Evolutionary conservation across 2,797 vertebrate species (phyloP), one percentile per base, ranked within the genome.

Genomic region (Peromyscus aztecus): DNA sequence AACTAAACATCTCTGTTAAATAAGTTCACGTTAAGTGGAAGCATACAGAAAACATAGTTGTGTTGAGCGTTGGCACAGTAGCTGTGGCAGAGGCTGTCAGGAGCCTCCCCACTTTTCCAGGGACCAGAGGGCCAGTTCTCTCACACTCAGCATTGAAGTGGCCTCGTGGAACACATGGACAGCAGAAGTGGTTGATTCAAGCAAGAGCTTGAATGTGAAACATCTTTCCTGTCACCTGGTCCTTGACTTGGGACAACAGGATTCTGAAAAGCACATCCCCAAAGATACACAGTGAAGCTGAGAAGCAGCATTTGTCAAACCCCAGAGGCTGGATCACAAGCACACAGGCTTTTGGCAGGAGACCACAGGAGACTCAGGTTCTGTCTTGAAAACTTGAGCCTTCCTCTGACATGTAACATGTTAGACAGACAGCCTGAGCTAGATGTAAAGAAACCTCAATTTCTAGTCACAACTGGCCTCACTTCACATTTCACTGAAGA

Each of bases 401-500:
- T 92, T 93, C 84, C 29, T 78, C 57, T 67, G 73, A 40, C 16
- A 40, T 17, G 46, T 85, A 73, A 86, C 87, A 76, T 89, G 89
- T 67, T 86, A 94, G 94, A 82, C 7, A 78, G 94, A 94, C 73
- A 85, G 94, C 43, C 81, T 89, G 95, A 96, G 94, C 97, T 97
- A 96, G 93, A 97, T 90, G 77, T 93, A 93, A 93, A 86, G 95
- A 96, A 91, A 92, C 73, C 80, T 55, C 63, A 81, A 37, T 94
- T 95, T 71, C 94, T 67, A 73, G 88, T 82, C 69, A 16, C 31
- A 46, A 40, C 78, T 55, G 0, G 73, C 97, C 89, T 73, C 91
- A 11, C 89, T 57, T 52, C 92, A 86, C 91, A 80, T 91, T 93
- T 97, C 95, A 97, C 98, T 96, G 95, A 23, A 96, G 95, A 97